Evolutionary conservation across 2,113 vertebrate species (phyloP).

Genomic region (Dipodomys spectabilis): DNA sequence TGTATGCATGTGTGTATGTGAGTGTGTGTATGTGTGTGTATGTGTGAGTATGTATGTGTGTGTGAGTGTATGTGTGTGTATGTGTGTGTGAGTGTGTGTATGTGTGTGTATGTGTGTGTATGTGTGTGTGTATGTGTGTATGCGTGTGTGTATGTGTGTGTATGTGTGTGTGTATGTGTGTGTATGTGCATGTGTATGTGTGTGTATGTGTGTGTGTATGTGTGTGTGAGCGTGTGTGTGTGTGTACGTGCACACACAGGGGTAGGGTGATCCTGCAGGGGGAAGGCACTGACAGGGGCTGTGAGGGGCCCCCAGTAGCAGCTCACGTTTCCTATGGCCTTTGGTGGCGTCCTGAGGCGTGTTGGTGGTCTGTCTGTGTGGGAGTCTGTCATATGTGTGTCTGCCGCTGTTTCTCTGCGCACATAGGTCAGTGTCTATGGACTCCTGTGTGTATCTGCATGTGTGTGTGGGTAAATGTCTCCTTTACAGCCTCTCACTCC

Average conservation of each 20-base stretch:
- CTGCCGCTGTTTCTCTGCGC: background rate
- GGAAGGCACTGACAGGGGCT: background rate
- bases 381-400: background rate
- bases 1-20: fast-evolving
- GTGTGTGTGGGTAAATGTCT: background rate
- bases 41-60: fast-evolving
- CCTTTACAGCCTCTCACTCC: background rate
- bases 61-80: background rate
- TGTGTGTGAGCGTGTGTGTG: fast-evolving
- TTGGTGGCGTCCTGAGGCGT: background rate
- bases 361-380: background rate
- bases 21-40: fast-evolving
- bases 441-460: background rate
- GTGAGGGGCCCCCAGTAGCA: background rate
- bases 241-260: background rate
- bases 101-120: fast-evolving
- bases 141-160: no score
- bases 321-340: background rate
- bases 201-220: background rate
- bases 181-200: no score
- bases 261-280: background rate
- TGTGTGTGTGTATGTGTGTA: no score
- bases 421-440: background rate
- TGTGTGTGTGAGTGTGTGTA: no score
- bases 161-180: no score